These are phyloP conservation scores for Platyscapa corneri DNA, from an alignment of 1,140 invertebrate genomes.

Conservation along the genomic window DNA sequence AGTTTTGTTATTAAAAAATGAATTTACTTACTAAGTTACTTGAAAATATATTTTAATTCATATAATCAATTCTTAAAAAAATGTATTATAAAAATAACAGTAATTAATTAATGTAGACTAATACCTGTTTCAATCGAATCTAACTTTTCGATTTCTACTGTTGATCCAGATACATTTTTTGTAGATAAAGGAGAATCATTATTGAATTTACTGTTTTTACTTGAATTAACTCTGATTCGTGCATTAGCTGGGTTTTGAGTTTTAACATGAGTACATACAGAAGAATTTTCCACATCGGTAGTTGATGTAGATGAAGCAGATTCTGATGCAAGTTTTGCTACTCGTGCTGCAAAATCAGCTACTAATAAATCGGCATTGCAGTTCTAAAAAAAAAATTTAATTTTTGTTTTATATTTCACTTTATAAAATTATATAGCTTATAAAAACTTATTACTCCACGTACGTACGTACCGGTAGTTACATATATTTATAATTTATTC, in stretches of 20 bases:
- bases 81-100: too few relatives aligned
- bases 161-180: constrained; percentile 23
- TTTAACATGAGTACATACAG: neutral
- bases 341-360: constrained; percentile 67
- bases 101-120: neutral
- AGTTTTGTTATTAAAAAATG: too few relatives aligned
- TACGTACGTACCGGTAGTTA: too few relatives aligned
- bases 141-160: neutral
- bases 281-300: neutral
- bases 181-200: neutral
- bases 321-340: constrained; percentile 65
- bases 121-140: neutral
- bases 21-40: too few relatives aligned
- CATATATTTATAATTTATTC: too few relatives aligned
- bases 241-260: neutral
- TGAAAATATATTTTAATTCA: too few relatives aligned
- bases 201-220: neutral
- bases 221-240: neutral
- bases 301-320: constrained; percentile 34
- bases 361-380: constrained; percentile 60
- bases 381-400: constrained; percentile 37
- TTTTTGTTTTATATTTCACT: too few relatives aligned
- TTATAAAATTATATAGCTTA: too few relatives aligned
- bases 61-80: too few relatives aligned
- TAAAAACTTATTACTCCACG: too few relatives aligned